Conservation (phyloP, 2,888 invertebrate species). For the Cheilosia soror region DNA sequence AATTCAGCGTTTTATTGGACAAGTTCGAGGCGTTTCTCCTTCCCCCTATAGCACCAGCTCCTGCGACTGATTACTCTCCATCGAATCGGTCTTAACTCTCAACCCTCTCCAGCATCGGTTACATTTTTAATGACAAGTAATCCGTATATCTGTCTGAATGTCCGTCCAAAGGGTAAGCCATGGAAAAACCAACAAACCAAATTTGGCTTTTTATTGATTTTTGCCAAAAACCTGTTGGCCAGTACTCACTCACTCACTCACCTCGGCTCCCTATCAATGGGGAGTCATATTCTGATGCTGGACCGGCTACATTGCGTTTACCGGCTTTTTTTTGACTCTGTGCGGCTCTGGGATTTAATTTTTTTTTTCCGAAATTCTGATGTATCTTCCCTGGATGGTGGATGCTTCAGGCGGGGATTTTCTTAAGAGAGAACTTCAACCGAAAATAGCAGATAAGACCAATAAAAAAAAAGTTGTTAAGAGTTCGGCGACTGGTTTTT, state of each 20-base stretch:
- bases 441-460: not conserved
- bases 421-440: conserved; percentile 4
- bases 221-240: conserved; percentile 14
- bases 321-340: not conserved
- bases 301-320: conserved; percentile 3
- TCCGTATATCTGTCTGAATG: not conserved
- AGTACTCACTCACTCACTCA: not conserved
- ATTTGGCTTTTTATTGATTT: conserved; percentile 14
- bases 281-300: not conserved
- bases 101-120: not conserved
- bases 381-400: not conserved
- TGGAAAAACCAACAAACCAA: conserved; percentile 1
- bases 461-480: conserved; percentile 35
- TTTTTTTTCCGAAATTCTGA: conserved; percentile 13
- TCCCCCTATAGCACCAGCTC: not conserved
- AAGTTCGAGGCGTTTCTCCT: not conserved
- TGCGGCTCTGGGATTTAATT: not conserved
- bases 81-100: not conserved
- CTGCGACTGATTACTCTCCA: not conserved
- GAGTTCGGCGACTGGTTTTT: conserved; percentile 64
- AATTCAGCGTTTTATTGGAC: conserved; percentile 4
- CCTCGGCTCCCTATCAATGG: not conserved
- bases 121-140: conserved; percentile 14
- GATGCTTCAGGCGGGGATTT: not conserved
- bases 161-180: not conserved